Percentiles rank a stretch among this genome's conserved stretches.
phyloP scores from a whole-genome alignment of 2,797 vertebrate genomes.

The Characodon lateralis region DNA sequence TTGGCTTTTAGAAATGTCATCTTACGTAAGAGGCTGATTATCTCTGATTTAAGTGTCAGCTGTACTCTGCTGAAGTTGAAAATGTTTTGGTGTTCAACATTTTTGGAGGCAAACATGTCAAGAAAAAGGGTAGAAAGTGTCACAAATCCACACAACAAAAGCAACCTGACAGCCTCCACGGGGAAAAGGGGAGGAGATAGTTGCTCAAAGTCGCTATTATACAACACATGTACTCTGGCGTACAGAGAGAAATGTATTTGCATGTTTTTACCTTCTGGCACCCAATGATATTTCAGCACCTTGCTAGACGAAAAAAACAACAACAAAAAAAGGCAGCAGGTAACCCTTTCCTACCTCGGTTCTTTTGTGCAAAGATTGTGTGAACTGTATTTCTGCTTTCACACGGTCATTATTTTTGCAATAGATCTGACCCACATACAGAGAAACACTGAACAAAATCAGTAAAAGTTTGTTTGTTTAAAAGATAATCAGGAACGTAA shows the following conservation, averaged over 20 bases:
- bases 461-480: no score
- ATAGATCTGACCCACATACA: no score
- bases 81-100: conserved; percentile 50
- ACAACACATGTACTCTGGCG: conserved; percentile 1
- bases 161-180: conserved; percentile 43
- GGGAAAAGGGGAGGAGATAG: conserved; percentile 18
- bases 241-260: conserved; percentile 22
- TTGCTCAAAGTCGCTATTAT: conserved; percentile 20
- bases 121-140: conserved; percentile 56
- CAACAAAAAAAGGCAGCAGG: background rate
- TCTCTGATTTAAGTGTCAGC: conserved; percentile 30
- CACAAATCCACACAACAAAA: conserved; percentile 58
- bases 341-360: conserved; percentile 1
- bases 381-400: conserved; percentile 1
- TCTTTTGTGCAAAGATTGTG: conserved; percentile 25
- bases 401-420: background rate
- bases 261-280: conserved; percentile 43
- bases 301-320: conserved; percentile 31
- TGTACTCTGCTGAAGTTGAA: conserved; percentile 19
- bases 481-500: no score
- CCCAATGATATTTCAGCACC: conserved; percentile 67
- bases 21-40: conserved; percentile 47
- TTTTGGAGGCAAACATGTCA: conserved; percentile 48
- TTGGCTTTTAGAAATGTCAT: conserved; percentile 13
- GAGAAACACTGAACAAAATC: no score